These are phyloP conservation scores for Gambelia wislizenii DNA, from an alignment of 2,797 vertebrate species.

Conservation along the genomic window DNA sequence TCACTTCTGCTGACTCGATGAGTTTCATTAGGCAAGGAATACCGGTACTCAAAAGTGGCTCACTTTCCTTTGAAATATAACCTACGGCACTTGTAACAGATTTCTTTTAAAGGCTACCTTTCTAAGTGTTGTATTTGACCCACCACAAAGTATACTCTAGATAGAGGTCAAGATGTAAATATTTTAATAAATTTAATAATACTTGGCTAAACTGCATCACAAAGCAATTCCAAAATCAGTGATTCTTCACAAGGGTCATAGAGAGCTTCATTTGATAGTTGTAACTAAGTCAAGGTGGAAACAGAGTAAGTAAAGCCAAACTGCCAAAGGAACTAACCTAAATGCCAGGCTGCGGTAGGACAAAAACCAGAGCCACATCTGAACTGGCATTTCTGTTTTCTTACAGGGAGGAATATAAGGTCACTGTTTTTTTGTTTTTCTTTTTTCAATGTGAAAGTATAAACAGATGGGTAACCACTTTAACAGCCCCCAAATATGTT, in stretches of 20 bases:
- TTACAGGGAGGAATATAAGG: constrained; percentile 70
- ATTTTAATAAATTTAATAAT: too few relatives aligned
- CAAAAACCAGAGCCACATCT: constrained; percentile 76
- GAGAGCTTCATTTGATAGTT: constrained; percentile 12
- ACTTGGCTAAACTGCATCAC: not conserved
- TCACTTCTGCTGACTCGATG: too few relatives aligned
- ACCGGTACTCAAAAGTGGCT: too few relatives aligned
- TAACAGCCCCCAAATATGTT: constrained; percentile 65
- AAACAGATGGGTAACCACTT: constrained; percentile 72
- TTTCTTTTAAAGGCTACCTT: too few relatives aligned
- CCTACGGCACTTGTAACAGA: too few relatives aligned
- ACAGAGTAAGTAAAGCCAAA: constrained; percentile 60
- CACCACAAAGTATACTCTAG: too few relatives aligned
- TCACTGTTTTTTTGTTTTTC: constrained; percentile 59
- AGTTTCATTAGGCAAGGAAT: too few relatives aligned
- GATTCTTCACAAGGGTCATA: constrained; percentile 3
- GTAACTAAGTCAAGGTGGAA: constrained; percentile 58
- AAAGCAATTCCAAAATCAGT: constrained; percentile 1
- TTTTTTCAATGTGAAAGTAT: constrained; percentile 56
- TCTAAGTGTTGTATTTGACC: too few relatives aligned
- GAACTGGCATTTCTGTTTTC: constrained; percentile 74
- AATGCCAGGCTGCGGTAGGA: constrained; percentile 70
- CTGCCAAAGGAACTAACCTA: constrained; percentile 66
- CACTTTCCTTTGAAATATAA: too few relatives aligned
- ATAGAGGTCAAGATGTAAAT: not conserved